A percentile compares a stretch with the other conserved stretches of the same genome.
Evolutionary conservation across 2,113 vertebrate species (phyloP).

Genomic region (Brienomyrus longianalis): DNA sequence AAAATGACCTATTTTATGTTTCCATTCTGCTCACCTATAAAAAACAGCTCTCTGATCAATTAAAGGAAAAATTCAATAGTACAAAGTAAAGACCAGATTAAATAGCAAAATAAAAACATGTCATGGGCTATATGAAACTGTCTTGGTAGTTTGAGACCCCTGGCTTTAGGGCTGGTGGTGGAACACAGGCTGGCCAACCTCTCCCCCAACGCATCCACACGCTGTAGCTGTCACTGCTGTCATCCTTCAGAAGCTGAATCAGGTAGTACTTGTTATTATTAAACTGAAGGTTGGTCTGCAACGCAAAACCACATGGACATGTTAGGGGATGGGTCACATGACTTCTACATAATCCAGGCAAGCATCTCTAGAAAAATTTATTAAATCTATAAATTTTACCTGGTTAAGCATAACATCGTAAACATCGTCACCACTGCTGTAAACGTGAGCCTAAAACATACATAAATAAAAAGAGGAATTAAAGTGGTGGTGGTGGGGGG

Average conservation of each 20-base stretch:
- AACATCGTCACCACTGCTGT: not conserved
- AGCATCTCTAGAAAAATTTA: not conserved
- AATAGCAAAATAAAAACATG: no score
- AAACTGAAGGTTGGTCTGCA: conserved; percentile 80
- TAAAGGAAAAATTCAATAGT: not conserved
- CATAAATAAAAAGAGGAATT: not conserved
- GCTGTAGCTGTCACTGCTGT: conserved; percentile 61
- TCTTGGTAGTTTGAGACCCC: not conserved
- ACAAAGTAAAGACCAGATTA: no score
- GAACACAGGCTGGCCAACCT: conserved; percentile 48
- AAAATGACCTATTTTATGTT: not conserved
- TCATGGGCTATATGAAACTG: not conserved
- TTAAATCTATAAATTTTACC: not conserved
- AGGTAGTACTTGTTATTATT: conserved; percentile 91
- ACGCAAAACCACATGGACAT: not conserved
- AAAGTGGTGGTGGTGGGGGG: not conserved
- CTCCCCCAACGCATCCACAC: conserved; percentile 87
- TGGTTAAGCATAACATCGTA: not conserved
- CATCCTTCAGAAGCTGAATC: conserved; percentile 80
- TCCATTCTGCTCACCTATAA: not conserved
- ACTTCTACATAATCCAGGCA: not conserved
- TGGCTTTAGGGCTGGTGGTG: not conserved
- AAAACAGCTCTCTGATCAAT: not conserved
- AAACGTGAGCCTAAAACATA: not conserved
- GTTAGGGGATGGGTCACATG: not conserved